Conservation (phyloP, 2,113 vertebrate species). For the Chaetura pelagica region DNA sequence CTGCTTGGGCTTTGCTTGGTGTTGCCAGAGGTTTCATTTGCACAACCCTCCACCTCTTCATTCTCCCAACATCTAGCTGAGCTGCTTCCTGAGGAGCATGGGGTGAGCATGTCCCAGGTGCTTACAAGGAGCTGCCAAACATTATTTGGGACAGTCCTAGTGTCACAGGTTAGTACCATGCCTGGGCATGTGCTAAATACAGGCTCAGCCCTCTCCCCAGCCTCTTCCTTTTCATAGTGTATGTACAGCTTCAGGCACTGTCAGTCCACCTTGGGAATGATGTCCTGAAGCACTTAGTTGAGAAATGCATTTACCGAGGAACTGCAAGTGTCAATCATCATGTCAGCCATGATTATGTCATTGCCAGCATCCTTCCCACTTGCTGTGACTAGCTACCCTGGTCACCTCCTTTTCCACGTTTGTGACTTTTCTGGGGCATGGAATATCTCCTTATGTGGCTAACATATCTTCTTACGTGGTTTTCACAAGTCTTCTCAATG, state of each 20-base stretch:
- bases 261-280: not conserved
- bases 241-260: not conserved
- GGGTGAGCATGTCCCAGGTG: not conserved
- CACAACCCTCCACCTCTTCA: not conserved
- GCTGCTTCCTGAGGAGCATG: not conserved
- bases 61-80: not conserved
- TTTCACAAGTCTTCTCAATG: not conserved
- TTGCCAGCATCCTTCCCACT: not conserved
- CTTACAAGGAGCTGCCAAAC: not conserved
- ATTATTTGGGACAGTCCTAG: not conserved
- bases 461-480: not conserved
- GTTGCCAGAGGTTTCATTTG: not conserved
- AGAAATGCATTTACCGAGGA: not conserved
- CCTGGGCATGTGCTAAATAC: not conserved
- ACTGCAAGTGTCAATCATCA: not conserved
- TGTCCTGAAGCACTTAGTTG: not conserved
- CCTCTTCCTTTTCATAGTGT: not conserved
- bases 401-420: not conserved
- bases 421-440: not conserved
- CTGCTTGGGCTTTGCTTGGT: not conserved
- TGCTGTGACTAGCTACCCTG: not conserved
- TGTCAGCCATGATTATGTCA: not conserved
- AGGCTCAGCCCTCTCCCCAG: not conserved
- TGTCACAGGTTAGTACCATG: not conserved
- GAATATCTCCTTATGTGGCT: not conserved